phyloP scores from a whole-genome alignment of 2,888 invertebrate genomes.

The Syrista parreyssii region DNA sequence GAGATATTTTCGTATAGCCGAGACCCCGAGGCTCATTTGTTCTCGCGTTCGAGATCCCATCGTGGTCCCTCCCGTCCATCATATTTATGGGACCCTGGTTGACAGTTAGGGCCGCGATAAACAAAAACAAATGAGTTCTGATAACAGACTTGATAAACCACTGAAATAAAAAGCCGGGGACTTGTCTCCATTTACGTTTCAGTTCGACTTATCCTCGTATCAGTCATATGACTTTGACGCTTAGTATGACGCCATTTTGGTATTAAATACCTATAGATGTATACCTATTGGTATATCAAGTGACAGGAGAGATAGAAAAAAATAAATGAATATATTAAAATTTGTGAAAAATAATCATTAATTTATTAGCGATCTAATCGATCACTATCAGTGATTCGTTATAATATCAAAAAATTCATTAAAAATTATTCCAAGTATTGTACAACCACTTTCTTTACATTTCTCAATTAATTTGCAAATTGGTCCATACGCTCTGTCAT shows the following conservation, averaged over 20 bases:
- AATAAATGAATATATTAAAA: not conserved
- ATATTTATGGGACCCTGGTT: constrained; percentile 52
- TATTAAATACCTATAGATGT: not conserved
- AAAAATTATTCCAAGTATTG: not conserved
- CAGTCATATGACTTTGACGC: not conserved
- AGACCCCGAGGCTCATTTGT: constrained; percentile 36
- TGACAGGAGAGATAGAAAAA: not conserved
- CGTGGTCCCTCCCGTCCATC: constrained; percentile 47
- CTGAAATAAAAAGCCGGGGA: constrained; percentile 43
- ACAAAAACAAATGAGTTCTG: constrained; percentile 61
- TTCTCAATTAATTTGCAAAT: not conserved
- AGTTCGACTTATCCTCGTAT: not conserved
- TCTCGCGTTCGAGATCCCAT: constrained; percentile 46
- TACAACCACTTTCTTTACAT: not conserved
- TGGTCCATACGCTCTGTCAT: not conserved
- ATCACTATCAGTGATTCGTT: no score
- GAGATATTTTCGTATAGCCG: not conserved
- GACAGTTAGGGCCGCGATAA: constrained; percentile 50
- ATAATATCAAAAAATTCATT: not conserved
- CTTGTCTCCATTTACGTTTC: constrained; percentile 23
- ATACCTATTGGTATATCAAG: not conserved
- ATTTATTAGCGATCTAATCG: no score
- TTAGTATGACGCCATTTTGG: not conserved
- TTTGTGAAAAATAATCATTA: no score
- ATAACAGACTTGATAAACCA: constrained; percentile 45